phyloP scores from a whole-genome alignment of 2,888 invertebrate species.

The Hemaris fuciformis region DNA sequence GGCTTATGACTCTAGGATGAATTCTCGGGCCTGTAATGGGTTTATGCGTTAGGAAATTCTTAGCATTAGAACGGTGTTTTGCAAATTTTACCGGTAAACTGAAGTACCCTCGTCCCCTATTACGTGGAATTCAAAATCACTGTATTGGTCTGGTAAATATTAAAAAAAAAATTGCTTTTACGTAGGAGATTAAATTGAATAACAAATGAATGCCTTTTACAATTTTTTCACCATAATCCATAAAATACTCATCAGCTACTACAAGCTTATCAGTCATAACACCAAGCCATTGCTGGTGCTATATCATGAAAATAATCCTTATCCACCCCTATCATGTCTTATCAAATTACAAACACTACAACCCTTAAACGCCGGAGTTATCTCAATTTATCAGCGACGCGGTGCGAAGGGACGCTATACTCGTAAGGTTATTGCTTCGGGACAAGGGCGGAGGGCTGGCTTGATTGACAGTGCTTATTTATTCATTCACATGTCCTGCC shows the following conservation, averaged over 20 bases:
- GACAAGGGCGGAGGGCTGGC: conserved; percentile 34
- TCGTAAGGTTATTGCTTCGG: conserved; percentile 9
- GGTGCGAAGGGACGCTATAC: conserved; percentile 4
- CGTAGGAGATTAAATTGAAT: too few species aligned
- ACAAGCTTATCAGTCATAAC: not conserved
- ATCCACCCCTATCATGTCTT: not conserved
- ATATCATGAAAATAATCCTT: not conserved
- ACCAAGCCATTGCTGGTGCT: not conserved
- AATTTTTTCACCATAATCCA: too few species aligned
- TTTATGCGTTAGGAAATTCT: too few species aligned
- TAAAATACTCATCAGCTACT: not conserved
- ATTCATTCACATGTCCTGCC: conserved; percentile 58
- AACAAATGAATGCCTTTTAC: too few species aligned
- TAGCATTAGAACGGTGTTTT: too few species aligned
- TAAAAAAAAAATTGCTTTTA: too few species aligned
- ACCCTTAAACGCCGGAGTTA: conserved; percentile 17
- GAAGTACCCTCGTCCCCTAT: too few species aligned
- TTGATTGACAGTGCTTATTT: conserved; percentile 69
- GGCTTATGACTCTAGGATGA: too few species aligned
- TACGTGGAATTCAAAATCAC: too few species aligned
- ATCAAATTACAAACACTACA: conserved; percentile 7
- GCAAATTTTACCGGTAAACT: too few species aligned
- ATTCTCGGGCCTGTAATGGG: too few species aligned
- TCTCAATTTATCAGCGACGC: conserved; percentile 13
- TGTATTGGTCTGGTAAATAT: too few species aligned